A percentile compares a stretch with the other conserved stretches of the same genome.
Evolutionary conservation across 2,888 invertebrate genomes (phyloP).

Genomic region (Pherbina coryleti): DNA sequence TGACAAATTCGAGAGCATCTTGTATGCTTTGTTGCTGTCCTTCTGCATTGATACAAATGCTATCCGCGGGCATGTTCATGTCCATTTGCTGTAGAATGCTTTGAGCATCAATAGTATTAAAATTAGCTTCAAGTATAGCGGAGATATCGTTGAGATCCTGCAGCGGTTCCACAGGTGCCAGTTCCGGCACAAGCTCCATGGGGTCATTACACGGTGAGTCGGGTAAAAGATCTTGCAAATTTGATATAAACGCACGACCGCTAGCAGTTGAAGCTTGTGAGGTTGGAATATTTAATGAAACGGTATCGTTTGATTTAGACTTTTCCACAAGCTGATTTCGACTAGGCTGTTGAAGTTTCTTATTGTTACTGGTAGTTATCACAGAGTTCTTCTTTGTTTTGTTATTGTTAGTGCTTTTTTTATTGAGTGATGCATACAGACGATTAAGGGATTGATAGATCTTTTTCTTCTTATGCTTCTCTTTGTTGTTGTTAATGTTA

Average conservation of each 20-base stretch:
- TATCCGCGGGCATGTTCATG: slow-evolving; percentile 17
- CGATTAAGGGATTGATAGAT: slow-evolving; percentile 54
- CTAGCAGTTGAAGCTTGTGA: neutral
- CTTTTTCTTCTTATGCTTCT: slow-evolving; percentile 49
- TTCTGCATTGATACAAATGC: slow-evolving; percentile 45
- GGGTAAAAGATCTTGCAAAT: slow-evolving; percentile 50
- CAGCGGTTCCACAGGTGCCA: slow-evolving; percentile 49
- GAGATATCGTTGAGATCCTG: slow-evolving; percentile 52
- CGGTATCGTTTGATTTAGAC: neutral
- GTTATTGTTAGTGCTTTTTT: slow-evolving; percentile 6
- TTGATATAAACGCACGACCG: neutral
- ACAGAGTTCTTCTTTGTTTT: neutral
- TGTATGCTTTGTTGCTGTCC: slow-evolving; percentile 54
- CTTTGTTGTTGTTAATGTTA: slow-evolving; percentile 39
- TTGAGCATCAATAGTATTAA: slow-evolving; percentile 38
- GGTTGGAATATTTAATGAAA: neutral
- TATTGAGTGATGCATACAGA: slow-evolving; percentile 35
- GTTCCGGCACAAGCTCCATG: slow-evolving; percentile 50
- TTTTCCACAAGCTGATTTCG: neutral
- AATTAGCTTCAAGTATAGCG: slow-evolving; percentile 50
- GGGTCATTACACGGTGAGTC: slow-evolving; percentile 51
- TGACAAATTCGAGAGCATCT: slow-evolving; percentile 54
- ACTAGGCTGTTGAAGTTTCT: neutral
- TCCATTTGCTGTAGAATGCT: slow-evolving; percentile 32
- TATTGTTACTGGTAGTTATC: neutral